These are phyloP conservation scores for Euwallacea similis DNA, from an alignment of 1,140 invertebrate genomes.

Conservation along the genomic window DNA sequence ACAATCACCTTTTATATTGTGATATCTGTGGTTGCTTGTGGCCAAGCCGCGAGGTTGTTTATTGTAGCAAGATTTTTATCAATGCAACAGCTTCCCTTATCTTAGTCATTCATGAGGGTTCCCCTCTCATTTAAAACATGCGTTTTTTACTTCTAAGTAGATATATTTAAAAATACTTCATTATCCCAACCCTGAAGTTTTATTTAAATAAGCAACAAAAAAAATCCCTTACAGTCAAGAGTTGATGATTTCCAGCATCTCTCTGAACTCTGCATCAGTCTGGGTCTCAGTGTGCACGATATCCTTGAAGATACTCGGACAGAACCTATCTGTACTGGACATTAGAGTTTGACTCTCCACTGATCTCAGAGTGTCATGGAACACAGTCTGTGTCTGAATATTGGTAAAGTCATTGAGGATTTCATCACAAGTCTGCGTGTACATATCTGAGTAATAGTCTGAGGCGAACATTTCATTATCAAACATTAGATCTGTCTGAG, in stretches of 20 bases:
- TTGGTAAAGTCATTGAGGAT: conserved; percentile 58
- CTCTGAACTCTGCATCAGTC: conserved; percentile 49
- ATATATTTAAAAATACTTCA: no score
- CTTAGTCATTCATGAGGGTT: no score
- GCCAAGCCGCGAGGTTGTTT: no score
- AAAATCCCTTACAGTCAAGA: conserved; percentile 49
- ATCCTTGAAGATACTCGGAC: conserved; percentile 38
- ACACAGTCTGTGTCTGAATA: conserved; percentile 63
- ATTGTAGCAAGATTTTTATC: no score
- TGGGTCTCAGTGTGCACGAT: conserved; percentile 51
- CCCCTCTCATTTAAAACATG: no score
- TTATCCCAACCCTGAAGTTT: no score
- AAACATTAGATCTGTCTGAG: conserved; percentile 60
- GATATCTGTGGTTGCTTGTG: no score
- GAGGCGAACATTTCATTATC: conserved; percentile 48
- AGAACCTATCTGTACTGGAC: conserved; percentile 38
- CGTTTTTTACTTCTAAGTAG: no score
- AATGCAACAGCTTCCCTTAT: no score
- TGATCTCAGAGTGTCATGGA: conserved; percentile 49
- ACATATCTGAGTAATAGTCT: conserved; percentile 59
- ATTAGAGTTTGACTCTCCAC: conserved; percentile 52
- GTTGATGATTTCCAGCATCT: conserved; percentile 51
- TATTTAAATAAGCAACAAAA: background rate
- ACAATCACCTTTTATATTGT: no score
- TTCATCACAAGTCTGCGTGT: conserved; percentile 64